phyloP scores from a whole-genome alignment of 2,797 vertebrate genomes.

The Sardinella longiceps region DNA sequence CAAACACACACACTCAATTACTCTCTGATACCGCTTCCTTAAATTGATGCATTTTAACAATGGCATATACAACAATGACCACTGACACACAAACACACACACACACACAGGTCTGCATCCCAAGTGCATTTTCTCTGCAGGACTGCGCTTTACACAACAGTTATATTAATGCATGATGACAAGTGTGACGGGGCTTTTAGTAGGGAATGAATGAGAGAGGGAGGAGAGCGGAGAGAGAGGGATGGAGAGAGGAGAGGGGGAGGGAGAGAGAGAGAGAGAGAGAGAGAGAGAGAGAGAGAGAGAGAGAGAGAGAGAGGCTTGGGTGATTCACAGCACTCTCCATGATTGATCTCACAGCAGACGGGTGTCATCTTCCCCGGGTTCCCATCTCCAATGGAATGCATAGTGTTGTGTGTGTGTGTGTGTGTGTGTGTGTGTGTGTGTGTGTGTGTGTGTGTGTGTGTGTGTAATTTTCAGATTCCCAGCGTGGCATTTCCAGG shows the following conservation, averaged over 20 bases:
- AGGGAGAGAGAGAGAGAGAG: no score
- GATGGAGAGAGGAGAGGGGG: background rate
- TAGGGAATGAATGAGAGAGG: slow-evolving; percentile 52
- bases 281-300: background rate
- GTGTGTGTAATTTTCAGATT: slow-evolving; percentile 13
- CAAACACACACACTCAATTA: no score
- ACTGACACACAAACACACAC: background rate
- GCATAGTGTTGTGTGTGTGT: slow-evolving; percentile 32
- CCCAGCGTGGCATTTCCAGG: background rate
- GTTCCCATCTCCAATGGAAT: background rate
- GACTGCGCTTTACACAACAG: slow-evolving; percentile 45
- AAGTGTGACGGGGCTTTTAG: slow-evolving; percentile 54
- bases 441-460: slow-evolving; percentile 19
- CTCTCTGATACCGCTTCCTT: no score
- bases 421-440: slow-evolving; percentile 28
- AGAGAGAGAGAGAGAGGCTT: slow-evolving; percentile 31
- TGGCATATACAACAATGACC: background rate
- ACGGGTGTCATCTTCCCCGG: slow-evolving; percentile 26
- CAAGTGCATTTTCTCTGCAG: slow-evolving; percentile 28
- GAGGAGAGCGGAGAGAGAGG: background rate
- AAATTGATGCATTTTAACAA: background rate
- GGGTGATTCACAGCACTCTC: slow-evolving; percentile 40
- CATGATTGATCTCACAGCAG: slow-evolving; percentile 42
- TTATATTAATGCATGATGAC: slow-evolving; percentile 59
- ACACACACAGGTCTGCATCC: background rate